A percentile compares a stretch with the other conserved stretches of the same genome.
These are phyloP conservation scores for Sebastes iracundus DNA, from an alignment of 2,797 vertebrate species.

Conservation along the genomic window DNA sequence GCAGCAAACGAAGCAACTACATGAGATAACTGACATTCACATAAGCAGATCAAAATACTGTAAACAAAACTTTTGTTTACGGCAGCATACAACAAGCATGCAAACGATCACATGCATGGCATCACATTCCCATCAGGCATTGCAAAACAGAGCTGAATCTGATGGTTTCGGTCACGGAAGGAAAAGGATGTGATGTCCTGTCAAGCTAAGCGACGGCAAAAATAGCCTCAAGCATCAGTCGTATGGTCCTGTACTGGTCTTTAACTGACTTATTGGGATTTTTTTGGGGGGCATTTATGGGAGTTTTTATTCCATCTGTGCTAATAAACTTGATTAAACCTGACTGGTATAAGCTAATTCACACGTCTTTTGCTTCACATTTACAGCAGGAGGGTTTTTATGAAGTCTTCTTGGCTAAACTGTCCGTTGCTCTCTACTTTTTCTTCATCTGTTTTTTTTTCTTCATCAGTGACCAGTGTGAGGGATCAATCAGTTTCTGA, in stretches of 20 bases:
- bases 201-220: not conserved
- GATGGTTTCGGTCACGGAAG: not conserved
- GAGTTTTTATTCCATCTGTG: not conserved
- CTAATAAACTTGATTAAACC: not conserved
- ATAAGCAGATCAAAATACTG: not conserved
- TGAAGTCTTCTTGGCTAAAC: not conserved
- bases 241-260: not conserved
- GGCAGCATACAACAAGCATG: not conserved
- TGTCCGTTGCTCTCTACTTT: not conserved
- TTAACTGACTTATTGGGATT: not conserved
- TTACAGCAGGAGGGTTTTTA: not conserved
- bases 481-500: not conserved
- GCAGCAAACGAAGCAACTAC: not conserved
- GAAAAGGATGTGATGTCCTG: not conserved
- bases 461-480: not conserved
- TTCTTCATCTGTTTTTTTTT: not conserved
- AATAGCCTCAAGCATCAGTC: not conserved
- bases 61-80: not conserved
- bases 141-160: slow-evolving; percentile 11
- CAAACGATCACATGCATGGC: slow-evolving; percentile 40
- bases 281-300: not conserved
- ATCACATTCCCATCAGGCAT: slow-evolving; percentile 23
- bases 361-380: rapidly evolving
- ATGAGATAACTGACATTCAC: not conserved
- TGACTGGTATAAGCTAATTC: not conserved